Percentiles rank a stretch among this genome's conserved stretches.
Evolutionary conservation across 2,113 vertebrate genomes (phyloP).

Genomic region (Neolamprologus longior): DNA sequence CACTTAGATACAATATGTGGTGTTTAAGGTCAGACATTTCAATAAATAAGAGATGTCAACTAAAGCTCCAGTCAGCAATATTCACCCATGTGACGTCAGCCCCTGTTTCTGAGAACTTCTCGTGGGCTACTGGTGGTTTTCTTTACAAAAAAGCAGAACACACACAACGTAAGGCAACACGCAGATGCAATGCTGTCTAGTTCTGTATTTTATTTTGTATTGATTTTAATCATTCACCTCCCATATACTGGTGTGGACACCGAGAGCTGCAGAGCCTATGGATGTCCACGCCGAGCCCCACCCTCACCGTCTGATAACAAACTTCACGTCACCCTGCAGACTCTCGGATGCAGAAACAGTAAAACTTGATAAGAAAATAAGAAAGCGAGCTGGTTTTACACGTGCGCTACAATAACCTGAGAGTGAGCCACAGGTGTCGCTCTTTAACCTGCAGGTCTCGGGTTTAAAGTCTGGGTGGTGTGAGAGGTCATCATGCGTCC

Average conservation of each 20-base stretch:
- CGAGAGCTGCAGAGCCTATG: neutral
- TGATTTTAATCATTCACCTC: neutral
- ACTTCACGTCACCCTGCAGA: neutral
- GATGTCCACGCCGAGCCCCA: neutral
- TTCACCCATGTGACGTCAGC: neutral
- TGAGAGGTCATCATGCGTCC: neutral
- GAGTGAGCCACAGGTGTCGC: neutral
- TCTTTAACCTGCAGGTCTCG: neutral
- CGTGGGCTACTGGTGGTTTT: neutral
- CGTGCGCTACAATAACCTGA: neutral
- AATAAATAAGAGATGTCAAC: neutral
- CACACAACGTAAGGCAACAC: neutral
- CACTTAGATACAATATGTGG: fast-evolving
- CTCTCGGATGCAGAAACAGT: neutral
- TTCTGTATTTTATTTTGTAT: neutral
- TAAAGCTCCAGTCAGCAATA: neutral
- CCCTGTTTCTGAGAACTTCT: neutral
- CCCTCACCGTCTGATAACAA: neutral
- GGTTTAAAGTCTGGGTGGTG: neutral
- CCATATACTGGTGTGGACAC: neutral
- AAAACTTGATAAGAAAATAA: neutral
- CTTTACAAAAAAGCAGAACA: neutral
- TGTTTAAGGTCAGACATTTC: neutral
- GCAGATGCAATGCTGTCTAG: neutral
- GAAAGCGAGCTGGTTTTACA: neutral